Evolutionary conservation across 37 sponge, comb jelly and placozoan species (phyloP).

Genomic region (Bolinopsis microptera): DNA sequence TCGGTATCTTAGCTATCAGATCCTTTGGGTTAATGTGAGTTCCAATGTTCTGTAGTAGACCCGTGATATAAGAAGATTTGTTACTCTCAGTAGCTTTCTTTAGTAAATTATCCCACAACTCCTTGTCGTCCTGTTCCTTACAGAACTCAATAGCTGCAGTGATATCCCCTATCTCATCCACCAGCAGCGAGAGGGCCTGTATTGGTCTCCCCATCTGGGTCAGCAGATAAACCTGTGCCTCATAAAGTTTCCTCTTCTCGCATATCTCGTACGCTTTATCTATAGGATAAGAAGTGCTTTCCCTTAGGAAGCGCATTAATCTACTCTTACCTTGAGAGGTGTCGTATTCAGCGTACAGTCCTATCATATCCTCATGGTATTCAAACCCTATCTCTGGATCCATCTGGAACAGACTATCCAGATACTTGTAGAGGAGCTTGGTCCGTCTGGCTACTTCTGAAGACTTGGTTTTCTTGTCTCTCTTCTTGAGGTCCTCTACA

Average conservation of each 20-base stretch:
- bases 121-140: conserved; percentile 89
- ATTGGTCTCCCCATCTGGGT: conserved; percentile 87
- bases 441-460: not conserved
- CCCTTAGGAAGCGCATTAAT: conserved; percentile 80
- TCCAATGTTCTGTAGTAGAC: conserved; percentile 84
- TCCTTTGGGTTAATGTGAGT: conserved; percentile 88
- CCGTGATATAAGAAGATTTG: conserved; percentile 78
- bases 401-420: conserved; percentile 83
- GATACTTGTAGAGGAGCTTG: conserved; percentile 72
- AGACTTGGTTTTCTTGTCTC: not conserved
- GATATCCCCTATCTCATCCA: conserved; percentile 77
- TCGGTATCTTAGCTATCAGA: conserved; percentile 79
- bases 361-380: conserved; percentile 84
- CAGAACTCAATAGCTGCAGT: conserved; percentile 85
- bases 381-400: conserved; percentile 80
- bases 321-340: conserved; percentile 64
- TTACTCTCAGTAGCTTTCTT: conserved; percentile 72
- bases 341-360: conserved; percentile 85
- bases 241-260: not conserved
- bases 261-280: conserved; percentile 71
- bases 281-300: conserved; percentile 86
- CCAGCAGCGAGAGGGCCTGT: conserved; percentile 77
- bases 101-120: conserved; percentile 89
- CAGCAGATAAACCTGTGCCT: conserved; percentile 72
- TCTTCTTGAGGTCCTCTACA: conserved; percentile 25